These are phyloP conservation scores for Coracias cyanogaster DNA, from an alignment of 2,797 vertebrate genomes.

Conservation along the genomic window DNA sequence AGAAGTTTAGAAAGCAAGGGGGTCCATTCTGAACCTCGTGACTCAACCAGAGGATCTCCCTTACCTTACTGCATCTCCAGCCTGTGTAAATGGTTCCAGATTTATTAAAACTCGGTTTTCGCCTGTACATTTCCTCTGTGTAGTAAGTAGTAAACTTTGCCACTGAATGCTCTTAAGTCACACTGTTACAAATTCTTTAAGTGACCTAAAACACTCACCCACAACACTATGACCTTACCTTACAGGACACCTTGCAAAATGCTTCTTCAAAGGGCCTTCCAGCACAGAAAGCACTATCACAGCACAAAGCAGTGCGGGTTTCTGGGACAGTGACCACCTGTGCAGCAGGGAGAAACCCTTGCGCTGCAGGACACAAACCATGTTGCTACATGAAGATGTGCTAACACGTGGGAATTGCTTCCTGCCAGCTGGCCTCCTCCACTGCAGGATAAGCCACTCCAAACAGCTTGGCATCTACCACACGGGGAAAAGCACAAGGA, in stretches of 20 bases:
- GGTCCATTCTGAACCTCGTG: background rate
- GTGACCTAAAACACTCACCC: background rate
- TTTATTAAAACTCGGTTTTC: background rate
- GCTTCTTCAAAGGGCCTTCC: background rate
- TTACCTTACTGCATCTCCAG: background rate
- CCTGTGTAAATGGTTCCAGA: background rate
- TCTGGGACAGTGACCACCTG: rapidly evolving
- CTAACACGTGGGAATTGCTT: rapidly evolving
- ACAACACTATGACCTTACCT: background rate
- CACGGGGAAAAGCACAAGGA: background rate
- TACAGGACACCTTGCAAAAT: background rate
- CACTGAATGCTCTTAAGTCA: background rate
- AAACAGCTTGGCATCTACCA: rapidly evolving
- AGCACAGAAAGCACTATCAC: rapidly evolving
- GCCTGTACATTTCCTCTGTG: background rate
- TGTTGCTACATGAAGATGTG: rapidly evolving
- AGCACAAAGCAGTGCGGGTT: rapidly evolving
- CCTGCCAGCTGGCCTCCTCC: background rate
- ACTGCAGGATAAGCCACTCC: background rate
- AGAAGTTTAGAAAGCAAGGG: background rate
- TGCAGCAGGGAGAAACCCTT: background rate
- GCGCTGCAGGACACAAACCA: background rate
- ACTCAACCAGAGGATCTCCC: background rate
- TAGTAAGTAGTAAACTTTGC: background rate
- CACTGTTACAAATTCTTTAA: background rate